These are phyloP conservation scores for Ambastaia sidthimunki DNA, from an alignment of 2,797 vertebrate genomes.

Conservation along the genomic window DNA sequence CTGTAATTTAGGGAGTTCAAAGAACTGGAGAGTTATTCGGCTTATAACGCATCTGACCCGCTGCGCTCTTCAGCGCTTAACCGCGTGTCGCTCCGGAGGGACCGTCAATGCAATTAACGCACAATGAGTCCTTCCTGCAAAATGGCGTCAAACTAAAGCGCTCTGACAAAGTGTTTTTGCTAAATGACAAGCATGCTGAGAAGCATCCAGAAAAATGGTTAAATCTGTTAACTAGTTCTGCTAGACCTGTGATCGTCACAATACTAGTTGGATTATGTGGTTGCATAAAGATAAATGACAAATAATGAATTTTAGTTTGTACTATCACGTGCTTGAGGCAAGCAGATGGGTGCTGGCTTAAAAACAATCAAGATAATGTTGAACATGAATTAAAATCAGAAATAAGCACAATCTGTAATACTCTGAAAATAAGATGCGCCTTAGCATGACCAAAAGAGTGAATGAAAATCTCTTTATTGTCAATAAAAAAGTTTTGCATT, in stretches of 20 bases:
- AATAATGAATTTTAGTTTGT: neutral
- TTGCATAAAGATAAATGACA: neutral
- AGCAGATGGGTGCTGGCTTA: neutral
- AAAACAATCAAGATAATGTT: neutral
- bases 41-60: neutral
- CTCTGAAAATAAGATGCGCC: neutral
- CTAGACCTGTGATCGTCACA: neutral
- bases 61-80: neutral
- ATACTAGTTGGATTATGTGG: neutral
- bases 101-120: too few relatives aligned
- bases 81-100: neutral
- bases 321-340: neutral
- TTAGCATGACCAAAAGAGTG: neutral
- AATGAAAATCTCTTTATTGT: conserved; percentile 7
- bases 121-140: neutral
- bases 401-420: neutral
- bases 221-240: neutral
- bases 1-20: neutral
- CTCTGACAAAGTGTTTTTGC: neutral
- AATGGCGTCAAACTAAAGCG: neutral
- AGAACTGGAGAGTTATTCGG: neutral
- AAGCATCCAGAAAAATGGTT: neutral
- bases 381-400: neutral
- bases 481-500: neutral
- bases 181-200: neutral